Base-by-base conservation (phyloP, 2,797 vertebrate genomes). In the Clamator glandarius region DNA sequence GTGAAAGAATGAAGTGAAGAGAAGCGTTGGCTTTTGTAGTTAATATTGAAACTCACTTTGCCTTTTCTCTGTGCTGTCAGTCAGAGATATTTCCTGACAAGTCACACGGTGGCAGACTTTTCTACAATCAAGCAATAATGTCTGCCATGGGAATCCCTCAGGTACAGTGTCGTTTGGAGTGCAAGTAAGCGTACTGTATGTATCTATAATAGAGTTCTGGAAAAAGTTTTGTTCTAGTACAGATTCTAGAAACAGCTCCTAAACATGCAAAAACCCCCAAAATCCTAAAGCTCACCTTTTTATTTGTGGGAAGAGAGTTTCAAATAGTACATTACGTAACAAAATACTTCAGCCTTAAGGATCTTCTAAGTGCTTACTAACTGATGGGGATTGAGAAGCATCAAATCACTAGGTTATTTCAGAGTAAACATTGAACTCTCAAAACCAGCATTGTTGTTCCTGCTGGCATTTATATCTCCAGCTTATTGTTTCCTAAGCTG, bases 61-160 rank as follows among this genome's bases (percentile, higher is more conserved):
- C 63, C 64, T 58, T 78, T 52, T 55, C 8, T 72, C 25, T 87
- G 21, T n/a, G 2, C 67, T 6, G 41, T 51, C 96, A 99, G 99
- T 98, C 98, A 31, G 98, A 99, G 94, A 98, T 99, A 92, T 99
- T 99, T 91, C 98, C 98, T n/a, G 98, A 99, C 94, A 98, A 98
- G 96, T 97, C 98, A 87, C 98, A 99, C 0, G 98, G 98, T 33
- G 98, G 98, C 75, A 97, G 98, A 61, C 72, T 94, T 6, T 99
- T 99, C 95, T 99, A 98, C 86, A 99, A 98, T 6, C 98, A 99
- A 97, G 98, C 98, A 35, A 90, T 99, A 79, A 98, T 99, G 98
- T 99, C 98, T 67, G 98, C 99, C 63, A 96, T 98, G 98, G 98
- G 98, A 91, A 98, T 99, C 94, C 98, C 99, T 31, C 99, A 99